Conservation (phyloP, 2,113 vertebrate species). For the Phalacrocorax brasilianus region DNA sequence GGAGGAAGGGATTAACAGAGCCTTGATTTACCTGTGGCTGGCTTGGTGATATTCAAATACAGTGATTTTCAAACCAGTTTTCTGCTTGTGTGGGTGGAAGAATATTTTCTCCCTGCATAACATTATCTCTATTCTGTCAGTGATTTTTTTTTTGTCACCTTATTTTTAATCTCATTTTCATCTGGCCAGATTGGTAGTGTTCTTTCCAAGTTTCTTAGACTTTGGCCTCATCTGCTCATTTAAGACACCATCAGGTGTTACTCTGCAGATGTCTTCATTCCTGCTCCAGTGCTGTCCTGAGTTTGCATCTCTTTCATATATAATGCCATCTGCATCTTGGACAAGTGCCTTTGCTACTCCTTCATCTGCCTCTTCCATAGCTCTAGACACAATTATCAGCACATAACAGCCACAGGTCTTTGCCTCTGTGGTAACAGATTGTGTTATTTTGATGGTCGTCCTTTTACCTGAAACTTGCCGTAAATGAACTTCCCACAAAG, state of each 20-base stretch:
- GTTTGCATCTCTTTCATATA: background rate
- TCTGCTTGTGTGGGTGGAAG: background rate
- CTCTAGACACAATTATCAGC: background rate
- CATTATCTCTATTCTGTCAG: background rate
- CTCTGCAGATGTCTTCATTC: background rate
- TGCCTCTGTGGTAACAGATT: background rate
- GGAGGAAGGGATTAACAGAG: background rate
- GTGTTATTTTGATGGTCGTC: background rate
- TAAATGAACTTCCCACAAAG: background rate
- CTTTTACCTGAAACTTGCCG: background rate
- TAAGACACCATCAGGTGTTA: background rate
- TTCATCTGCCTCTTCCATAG: background rate
- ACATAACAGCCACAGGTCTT: background rate
- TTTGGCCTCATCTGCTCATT: background rate
- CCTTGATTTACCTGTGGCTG: background rate
- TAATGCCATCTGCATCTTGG: background rate
- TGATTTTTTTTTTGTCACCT: background rate
- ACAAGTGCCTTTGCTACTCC: background rate
- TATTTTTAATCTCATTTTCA: background rate
- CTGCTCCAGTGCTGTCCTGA: background rate
- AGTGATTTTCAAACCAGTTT: background rate
- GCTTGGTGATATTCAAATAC: background rate
- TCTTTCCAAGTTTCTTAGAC: background rate
- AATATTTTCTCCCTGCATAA: background rate
- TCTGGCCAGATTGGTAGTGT: background rate